Conservation (phyloP, 2,113 vertebrate species). For the Meriones unguiculatus region DNA sequence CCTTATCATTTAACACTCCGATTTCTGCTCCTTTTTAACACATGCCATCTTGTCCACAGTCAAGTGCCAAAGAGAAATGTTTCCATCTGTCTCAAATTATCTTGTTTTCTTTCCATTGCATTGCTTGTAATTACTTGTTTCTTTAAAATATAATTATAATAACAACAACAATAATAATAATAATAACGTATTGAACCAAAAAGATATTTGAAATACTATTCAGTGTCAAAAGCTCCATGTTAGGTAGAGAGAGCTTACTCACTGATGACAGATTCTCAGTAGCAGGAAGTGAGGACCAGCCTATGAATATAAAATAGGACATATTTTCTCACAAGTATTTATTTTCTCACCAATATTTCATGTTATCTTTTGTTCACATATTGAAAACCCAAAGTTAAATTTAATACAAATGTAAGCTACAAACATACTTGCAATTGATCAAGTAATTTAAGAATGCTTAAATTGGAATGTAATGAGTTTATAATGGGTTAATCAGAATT, state of each 20-base stretch:
- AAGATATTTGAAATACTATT: not conserved
- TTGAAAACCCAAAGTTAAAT: not conserved
- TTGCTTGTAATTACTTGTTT: not conserved
- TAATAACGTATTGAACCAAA: not conserved
- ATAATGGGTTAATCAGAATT: conserved; percentile 13
- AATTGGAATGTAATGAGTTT: not conserved
- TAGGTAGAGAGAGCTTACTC: not conserved
- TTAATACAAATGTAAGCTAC: not conserved
- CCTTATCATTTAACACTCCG: not conserved
- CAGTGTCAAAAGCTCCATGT: not conserved
- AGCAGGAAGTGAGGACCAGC: accelerated
- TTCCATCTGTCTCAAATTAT: not conserved
- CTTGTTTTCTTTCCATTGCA: not conserved
- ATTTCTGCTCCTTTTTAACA: not conserved
- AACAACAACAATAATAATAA: not conserved
- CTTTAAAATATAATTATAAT: not conserved
- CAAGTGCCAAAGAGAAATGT: not conserved
- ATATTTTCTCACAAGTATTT: not conserved
- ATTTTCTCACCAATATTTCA: not conserved
- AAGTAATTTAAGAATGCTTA: conserved; percentile 1
- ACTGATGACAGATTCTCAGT: not conserved
- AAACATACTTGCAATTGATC: not conserved
- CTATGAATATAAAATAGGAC: not conserved
- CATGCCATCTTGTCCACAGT: not conserved
- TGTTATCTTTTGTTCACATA: not conserved